Base-by-base conservation (phyloP, 1,140 invertebrate species). In the Mamestra configurata region DNA sequence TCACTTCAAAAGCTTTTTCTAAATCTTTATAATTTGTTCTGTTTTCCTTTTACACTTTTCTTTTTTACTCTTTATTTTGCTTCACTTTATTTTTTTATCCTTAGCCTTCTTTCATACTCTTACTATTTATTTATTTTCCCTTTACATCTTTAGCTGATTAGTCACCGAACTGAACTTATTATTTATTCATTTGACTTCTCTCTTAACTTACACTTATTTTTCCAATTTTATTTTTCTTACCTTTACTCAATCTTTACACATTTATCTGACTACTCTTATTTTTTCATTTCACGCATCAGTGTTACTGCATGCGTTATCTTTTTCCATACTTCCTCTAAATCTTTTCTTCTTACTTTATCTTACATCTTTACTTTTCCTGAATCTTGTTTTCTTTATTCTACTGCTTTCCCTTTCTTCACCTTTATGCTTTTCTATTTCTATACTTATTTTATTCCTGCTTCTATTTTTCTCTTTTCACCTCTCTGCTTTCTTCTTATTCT, bases 291-390 rank as follows among this genome's bases (percentile, higher is more conserved):
- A 27, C 68, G 49, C 53, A 77, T 46, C 46, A 40, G 37, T 71
- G 24, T 11, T 55, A 55, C 8, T 57, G 24, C 53, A 57, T 57
- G 7, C 53, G 1, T 31, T 18, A 61, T 72, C 0, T 70, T 6
- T 80, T 59, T 70, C 53, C 13, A 53, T 35, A 51, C 10, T 76
- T 66, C 79, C 24, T 49, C 18, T 71, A 76, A 5, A 46, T 15
- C 13, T 7, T 4, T 11, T 40, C 10, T 40, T 11, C 22, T 53
- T 18, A 13, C 13, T 46, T 22, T 6, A 53, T 8, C 22, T 22
- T 22, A 53, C 10, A 18, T 53, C n/a, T 22, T 53, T 22, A 51
- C 49, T 51, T n/a, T 51, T n/a, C 6, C 49, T 51, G 0, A 4
- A 51, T 18, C 49, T 51, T 51, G 4, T 18, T 53, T 53, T 53